Evolutionary conservation across 1,140 invertebrate genomes (phyloP), one percentile per base, ranked within the genome.

Genomic region (Trypoxylus dichotomus): DNA sequence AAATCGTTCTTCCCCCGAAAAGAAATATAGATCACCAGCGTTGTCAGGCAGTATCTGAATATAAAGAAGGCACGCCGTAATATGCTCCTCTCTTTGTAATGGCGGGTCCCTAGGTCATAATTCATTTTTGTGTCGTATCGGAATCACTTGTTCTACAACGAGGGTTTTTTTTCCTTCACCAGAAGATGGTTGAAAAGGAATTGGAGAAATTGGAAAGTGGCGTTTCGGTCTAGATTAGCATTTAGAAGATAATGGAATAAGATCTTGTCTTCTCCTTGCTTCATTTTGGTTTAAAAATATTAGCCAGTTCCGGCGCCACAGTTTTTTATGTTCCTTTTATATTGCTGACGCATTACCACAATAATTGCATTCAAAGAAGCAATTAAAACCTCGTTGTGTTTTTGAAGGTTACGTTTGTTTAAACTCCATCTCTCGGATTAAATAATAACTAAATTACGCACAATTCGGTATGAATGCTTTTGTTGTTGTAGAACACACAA

Each of bases 11-110:
- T 15, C 27, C 15, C 60, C 27, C 32, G 60, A 68, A 68, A 68
- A 68, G 60, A 24, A 68, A 68, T n/a, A n/a, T 68, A 68, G 60
- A 68, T 68, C 60, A 27, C 24, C n/a, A 24, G 3, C 11, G 60
- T 15, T 24, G 60, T 68, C 60, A 68, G 60, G 24, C 19, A 68
- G 60, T 68, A 21, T 68, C 60, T 68, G 60, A 68, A 68, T 68
- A 68, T 68, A 68, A 68, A 68, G 60, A 24, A 68, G 60, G 60
- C 27, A 68, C 8, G 27, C 27, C 60, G 21, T 68, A 68, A 68
- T 68, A 68, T 24, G 24, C 27, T 29, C 24, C 27, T 15, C 19
- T n/a, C 32, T 68, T 24, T 68, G 60, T 68, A 68, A 68, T 68
- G 60, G 24, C 24, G 24, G 21, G 11, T 68, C 60, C 24, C 19